Conservation (phyloP, 2,888 invertebrate genomes). For the Cryptus viduatorius region DNA sequence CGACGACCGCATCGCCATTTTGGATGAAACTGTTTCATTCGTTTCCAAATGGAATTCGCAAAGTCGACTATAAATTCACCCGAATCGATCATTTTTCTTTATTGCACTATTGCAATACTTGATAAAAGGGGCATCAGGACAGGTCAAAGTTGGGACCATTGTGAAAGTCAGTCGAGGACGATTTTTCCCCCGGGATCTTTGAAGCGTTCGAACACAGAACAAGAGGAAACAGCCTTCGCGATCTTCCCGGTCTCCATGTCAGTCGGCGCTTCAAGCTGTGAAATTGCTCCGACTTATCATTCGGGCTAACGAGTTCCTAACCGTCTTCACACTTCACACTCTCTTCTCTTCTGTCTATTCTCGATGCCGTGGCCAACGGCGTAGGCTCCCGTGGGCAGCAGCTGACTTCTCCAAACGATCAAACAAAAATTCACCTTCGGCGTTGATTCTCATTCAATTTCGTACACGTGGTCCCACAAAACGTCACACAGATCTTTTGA, state of each 20-base stretch:
- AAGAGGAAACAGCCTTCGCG: constrained; percentile 18
- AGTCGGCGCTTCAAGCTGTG: constrained; percentile 79
- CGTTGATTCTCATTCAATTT: background rate
- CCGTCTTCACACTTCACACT: constrained; percentile 80
- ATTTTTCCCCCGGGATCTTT: constrained; percentile 2
- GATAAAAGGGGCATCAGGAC: background rate
- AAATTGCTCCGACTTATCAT: constrained; percentile 84
- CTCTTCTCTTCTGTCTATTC: constrained; percentile 68
- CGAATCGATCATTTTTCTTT: background rate
- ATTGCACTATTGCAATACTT: no score
- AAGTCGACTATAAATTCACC: background rate
- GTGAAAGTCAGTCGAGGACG: background rate
- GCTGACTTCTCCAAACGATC: constrained; percentile 27
- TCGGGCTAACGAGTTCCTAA: constrained; percentile 83
- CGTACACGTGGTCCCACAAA: background rate
- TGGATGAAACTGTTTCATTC: constrained; percentile 3
- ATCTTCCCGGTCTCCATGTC: constrained; percentile 64
- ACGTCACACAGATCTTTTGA: background rate
- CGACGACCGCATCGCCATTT: constrained; percentile 45
- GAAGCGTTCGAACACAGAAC: constrained; percentile 16
- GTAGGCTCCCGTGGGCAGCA: constrained; percentile 51
- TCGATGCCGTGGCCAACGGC: constrained; percentile 60
- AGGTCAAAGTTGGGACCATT: constrained; percentile 3
- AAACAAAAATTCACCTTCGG: constrained; percentile 25
- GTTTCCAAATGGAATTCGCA: background rate